These are phyloP conservation scores for Archilochus colubris DNA, from an alignment of 2,113 vertebrate genomes.

Conservation along the genomic window DNA sequence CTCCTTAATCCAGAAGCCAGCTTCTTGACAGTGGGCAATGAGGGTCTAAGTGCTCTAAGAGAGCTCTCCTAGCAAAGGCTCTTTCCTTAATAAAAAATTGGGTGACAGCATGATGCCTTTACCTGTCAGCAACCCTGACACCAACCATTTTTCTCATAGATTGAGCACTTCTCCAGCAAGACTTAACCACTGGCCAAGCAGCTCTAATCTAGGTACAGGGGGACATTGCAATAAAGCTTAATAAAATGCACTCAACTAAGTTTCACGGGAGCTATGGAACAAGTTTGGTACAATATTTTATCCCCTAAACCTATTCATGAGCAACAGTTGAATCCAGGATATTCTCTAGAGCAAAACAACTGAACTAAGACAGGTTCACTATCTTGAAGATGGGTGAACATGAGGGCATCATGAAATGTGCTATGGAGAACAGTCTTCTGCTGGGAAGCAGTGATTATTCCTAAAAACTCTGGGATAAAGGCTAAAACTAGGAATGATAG, in stretches of 20 bases:
- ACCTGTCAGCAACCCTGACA: neutral
- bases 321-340: neutral
- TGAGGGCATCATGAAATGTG: accelerated
- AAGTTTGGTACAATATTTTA: neutral
- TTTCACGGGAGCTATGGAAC: neutral
- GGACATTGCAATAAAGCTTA: neutral
- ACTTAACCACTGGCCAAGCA: neutral
- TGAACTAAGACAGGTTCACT: neutral
- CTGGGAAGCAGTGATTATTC: neutral
- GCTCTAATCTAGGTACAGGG: neutral
- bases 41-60: neutral
- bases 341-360: neutral
- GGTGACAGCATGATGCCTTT: neutral
- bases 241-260: neutral
- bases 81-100: slow-evolving; percentile 38
- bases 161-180: neutral
- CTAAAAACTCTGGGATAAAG: neutral
- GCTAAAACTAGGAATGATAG: neutral
- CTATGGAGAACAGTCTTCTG: neutral
- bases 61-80: neutral
- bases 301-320: neutral
- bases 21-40: neutral
- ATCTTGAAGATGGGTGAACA: neutral
- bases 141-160: slow-evolving; percentile 25
- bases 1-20: neutral